Percentiles rank a stretch among this genome's conserved stretches.
Evolutionary conservation across 1,140 invertebrate species (phyloP).

Genomic region (Notospermus geniculatus): DNA sequence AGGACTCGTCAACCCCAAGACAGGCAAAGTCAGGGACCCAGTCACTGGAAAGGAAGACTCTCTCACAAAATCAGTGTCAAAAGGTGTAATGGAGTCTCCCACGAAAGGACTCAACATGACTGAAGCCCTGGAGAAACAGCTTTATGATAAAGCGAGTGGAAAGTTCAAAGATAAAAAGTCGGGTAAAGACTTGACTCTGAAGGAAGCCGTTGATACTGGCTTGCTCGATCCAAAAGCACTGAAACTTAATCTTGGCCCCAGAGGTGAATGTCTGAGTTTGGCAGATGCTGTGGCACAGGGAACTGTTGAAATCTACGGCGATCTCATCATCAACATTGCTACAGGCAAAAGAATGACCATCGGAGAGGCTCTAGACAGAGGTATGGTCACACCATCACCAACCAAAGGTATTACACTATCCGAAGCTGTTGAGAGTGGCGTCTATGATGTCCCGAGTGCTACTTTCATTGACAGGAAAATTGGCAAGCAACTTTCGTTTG

Average conservation of each 20-base stretch:
- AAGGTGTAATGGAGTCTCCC: conserved; percentile 65
- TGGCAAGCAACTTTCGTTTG: conserved; percentile 73
- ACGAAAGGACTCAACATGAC: conserved; percentile 71
- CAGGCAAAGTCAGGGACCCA: conserved; percentile 69
- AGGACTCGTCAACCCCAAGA: conserved; percentile 80
- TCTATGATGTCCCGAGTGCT: too few relatives aligned
- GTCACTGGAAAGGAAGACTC: conserved; percentile 75
- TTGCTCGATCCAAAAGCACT: conserved; percentile 61
- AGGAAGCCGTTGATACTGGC: conserved; percentile 77
- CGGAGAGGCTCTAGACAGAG: conserved; percentile 35
- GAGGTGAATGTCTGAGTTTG: conserved; percentile 63
- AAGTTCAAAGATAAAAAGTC: conserved; percentile 73
- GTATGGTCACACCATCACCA: conserved; percentile 49
- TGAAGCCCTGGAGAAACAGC: conserved; percentile 77
- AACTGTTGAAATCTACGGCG: conserved; percentile 5
- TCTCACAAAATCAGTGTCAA: conserved; percentile 72
- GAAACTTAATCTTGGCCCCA: not conserved
- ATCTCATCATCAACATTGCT: not conserved
- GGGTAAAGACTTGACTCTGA: conserved; percentile 69
- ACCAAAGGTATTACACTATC: too few relatives aligned
- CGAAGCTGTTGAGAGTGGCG: too few relatives aligned
- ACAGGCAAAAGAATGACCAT: conserved; percentile 21
- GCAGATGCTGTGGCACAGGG: conserved; percentile 47
- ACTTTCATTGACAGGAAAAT: conserved; percentile 67
- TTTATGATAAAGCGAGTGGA: conserved; percentile 71